Evolutionary conservation across 2,888 invertebrate genomes (phyloP).

Genomic region (Brenthis hecate): DNA sequence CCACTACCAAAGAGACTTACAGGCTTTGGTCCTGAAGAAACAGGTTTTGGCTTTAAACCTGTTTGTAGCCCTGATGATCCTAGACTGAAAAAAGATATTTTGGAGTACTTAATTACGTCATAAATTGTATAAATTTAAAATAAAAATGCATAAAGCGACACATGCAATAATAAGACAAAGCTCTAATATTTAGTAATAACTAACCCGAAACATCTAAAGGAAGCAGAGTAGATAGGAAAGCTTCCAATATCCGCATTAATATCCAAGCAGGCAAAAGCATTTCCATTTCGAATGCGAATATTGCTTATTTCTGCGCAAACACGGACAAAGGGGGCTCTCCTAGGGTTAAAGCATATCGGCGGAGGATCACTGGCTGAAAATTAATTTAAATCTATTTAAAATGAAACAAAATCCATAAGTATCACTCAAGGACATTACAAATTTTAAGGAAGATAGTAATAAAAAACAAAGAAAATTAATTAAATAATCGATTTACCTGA

Average conservation of each 20-base stretch:
- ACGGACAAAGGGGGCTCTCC: slow-evolving; percentile 85
- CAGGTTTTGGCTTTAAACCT: slow-evolving; percentile 73
- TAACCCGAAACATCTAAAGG: slow-evolving; percentile 78
- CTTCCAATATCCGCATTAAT: slow-evolving; percentile 86
- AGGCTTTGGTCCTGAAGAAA: slow-evolving; percentile 67
- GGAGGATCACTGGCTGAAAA: slow-evolving; percentile 87
- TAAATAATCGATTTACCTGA: slow-evolving; percentile 80
- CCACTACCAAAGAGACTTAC: slow-evolving; percentile 66
- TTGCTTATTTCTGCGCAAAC: slow-evolving; percentile 90
- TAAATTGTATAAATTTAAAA: neutral
- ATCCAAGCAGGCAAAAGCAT: slow-evolving; percentile 90
- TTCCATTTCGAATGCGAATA: slow-evolving; percentile 89
- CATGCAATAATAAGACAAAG: neutral
- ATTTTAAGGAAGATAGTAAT: neutral
- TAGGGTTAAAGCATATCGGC: slow-evolving; percentile 87
- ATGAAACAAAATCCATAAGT: neutral
- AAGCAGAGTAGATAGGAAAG: slow-evolving; percentile 81
- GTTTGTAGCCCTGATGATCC: slow-evolving; percentile 71
- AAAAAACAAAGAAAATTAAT: slow-evolving; percentile 8
- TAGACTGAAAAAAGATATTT: slow-evolving; percentile 55
- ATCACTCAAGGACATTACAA: neutral
- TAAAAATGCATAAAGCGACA: slow-evolving; percentile 4
- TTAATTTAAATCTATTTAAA: slow-evolving; percentile 5
- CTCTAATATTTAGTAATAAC: slow-evolving; percentile 16
- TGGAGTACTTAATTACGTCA: neutral